Base-by-base conservation (phyloP, 2,113 vertebrate species). In the Gopherus flavomarginatus region DNA sequence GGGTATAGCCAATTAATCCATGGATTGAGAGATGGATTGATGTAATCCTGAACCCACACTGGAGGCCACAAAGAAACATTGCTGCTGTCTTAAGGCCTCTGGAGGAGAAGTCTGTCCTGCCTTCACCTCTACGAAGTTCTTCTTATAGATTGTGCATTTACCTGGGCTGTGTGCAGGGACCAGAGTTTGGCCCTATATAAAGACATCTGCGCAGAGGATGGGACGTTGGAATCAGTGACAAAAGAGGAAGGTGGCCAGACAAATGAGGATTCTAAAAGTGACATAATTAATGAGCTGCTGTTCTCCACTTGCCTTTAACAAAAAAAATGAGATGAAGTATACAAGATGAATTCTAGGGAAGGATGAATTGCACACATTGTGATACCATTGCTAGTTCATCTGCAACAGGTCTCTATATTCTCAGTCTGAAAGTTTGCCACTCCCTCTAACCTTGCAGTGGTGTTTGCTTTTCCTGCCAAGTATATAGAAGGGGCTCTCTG, bases 161-260 rank as follows among this genome's bases (percentile, higher is more conserved):
- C 4, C 81, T 12, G 42, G 4, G 1, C 0, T 0, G 1, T 75
- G 21, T 13, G 3, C 4, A 0, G 4, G 10, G 11, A 2, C 50
- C 31, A 38, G 50, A 69, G 5, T 83, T 56, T 42, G n/a, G 3
- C 57, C 77, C 42, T 59, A 27, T 72, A 42, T 47, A 83, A 85
- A 85, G 53, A 4, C 12, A 49, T 59, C 19, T 38, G 78, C 0
- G 0, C 0, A 6, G 62, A 86, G 29, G 3, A 75, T 62, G 78
- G 85, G 19, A 1, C 2, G 1, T 49, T 78, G 38, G 12, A 38
- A 11, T 5, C 47, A 77, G 52, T 1, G 38, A 11, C 7, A n/a
- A 56, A 77, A 85, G 44, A 4, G 59, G 24, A 6, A 81, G 6
- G 11, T 3, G 72, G 11, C 31, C 50, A 44, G 81, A 83, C 35